Evolutionary conservation across 2,113 vertebrate genomes (phyloP).

Genomic region (Galbula dea): DNA sequence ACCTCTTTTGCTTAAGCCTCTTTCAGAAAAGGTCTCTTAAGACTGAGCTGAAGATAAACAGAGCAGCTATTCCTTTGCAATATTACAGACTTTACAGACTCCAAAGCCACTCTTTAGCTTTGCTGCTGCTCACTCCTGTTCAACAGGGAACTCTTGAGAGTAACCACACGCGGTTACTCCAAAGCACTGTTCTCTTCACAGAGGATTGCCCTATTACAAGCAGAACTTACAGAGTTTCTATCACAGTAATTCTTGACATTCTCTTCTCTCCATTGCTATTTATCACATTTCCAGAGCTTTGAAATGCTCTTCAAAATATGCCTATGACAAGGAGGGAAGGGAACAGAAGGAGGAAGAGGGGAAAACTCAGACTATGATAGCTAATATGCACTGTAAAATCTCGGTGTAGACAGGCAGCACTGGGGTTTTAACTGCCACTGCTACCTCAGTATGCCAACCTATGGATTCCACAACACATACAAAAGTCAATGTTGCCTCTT

Average conservation of each 20-base stretch:
- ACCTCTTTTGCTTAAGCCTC: not conserved
- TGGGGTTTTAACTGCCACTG: not conserved
- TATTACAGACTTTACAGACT: not conserved
- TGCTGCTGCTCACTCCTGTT: not conserved
- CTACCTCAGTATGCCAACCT: not conserved
- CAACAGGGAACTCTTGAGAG: not conserved
- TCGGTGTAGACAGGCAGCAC: not conserved
- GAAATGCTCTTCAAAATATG: not conserved
- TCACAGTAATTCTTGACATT: not conserved
- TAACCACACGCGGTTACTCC: not conserved
- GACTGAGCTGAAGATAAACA: not conserved
- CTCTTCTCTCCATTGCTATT: not conserved
- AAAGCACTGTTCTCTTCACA: not conserved
- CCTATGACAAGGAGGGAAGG: not conserved
- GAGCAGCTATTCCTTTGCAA: not conserved
- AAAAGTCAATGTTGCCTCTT: not conserved
- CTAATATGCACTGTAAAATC: not conserved
- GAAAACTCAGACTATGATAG: not conserved
- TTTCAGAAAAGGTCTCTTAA: not conserved
- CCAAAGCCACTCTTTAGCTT: not conserved
- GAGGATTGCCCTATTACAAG: not conserved
- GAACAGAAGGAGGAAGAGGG: not conserved
- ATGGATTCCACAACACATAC: not conserved
- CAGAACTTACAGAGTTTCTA: not conserved
- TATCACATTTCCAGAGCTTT: not conserved